A percentile compares a stretch with the other conserved stretches of the same genome.
Conservation (phyloP, 2,113 vertebrate genomes). For the Craseonycteris thonglongyai region DNA sequence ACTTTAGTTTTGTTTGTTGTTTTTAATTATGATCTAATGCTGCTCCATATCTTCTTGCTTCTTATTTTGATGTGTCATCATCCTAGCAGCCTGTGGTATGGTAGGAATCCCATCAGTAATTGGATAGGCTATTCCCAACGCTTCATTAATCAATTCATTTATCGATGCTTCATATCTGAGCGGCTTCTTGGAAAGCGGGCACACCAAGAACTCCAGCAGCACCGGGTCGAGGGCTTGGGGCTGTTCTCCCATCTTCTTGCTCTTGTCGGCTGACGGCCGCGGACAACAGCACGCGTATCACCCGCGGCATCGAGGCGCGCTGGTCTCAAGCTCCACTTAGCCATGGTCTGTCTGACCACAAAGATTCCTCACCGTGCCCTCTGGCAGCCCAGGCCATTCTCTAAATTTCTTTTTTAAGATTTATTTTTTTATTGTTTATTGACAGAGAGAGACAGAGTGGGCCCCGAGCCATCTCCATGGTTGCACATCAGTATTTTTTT, state of each 20-base stretch:
- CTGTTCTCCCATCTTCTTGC: slow-evolving; percentile 39
- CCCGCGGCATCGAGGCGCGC: background rate
- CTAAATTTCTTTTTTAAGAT: no score
- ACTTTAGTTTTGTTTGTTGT: background rate
- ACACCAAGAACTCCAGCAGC: slow-evolving; percentile 87
- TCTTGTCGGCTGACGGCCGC: background rate
- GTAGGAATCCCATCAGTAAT: slow-evolving; percentile 91
- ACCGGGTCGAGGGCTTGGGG: slow-evolving; percentile 76
- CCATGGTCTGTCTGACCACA: background rate
- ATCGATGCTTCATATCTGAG: slow-evolving; percentile 89
- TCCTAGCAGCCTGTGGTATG: slow-evolving; percentile 91
- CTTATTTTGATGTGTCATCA: slow-evolving; percentile 71
- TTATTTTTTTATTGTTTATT: no score
- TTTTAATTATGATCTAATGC: background rate
- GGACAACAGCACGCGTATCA: no score
- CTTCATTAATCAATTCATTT: slow-evolving; percentile 93
- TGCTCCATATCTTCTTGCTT: slow-evolving; percentile 57
- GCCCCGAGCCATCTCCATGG: no score
- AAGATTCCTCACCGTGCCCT: fast-evolving
- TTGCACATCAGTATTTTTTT: no score
- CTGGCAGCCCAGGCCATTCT: fast-evolving
- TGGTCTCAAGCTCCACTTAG: background rate
- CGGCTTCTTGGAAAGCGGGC: slow-evolving; percentile 92
- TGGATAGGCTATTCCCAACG: slow-evolving; percentile 93
- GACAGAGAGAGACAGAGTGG: no score